Evolutionary conservation across 1,140 invertebrate genomes (phyloP), one percentile per base, ranked within the genome.

Genomic region (Penaeus chinensis): DNA sequence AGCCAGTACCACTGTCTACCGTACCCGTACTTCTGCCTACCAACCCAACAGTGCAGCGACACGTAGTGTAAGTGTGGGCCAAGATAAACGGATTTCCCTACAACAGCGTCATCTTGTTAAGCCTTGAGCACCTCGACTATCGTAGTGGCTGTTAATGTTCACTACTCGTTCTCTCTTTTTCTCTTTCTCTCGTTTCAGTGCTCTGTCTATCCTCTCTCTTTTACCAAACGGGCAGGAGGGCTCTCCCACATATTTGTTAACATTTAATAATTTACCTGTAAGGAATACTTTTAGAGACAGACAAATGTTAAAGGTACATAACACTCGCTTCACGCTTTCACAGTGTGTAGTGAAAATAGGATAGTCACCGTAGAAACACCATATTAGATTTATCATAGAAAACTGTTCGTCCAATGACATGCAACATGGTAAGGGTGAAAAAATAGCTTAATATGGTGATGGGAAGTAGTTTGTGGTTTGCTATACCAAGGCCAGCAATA

Each of bases 31-130:
- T 66, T 60, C 60, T 82, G 32, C n/a, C 54, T 63, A 37, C 54
- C 24, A 27, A 27, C 54, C 61, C 74, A 63, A 32, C 84, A 77
- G 42, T 37, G 62, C 32, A 66, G 19, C 78, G 16, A 10, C 32
- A 19, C 24, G 62, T 60, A 66, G 42, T 71, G 84, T 80, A 76
- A 87, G 85, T 82, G 66, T 69, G 60, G 60, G 84, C 27, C 54
- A 74, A 18, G n/a, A 87, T 54, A 76, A 87, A 76, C 78, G 85
- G 85, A 81, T 87, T 87, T 87, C 79, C 79, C 85, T 87, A 80
- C 85, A 82, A 54, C 80, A 82, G 80, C 63, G 63, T 60, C 20
- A 37, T 71, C 37, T 60, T 84, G 42, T 74, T 61, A 61, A 77
- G 54, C 47, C 71, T 84, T 76, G 82, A 74, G 82, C 82, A 84